Evolutionary conservation across 2,797 vertebrate genomes (phyloP).

Genomic region (Sarcophilus harrisii): DNA sequence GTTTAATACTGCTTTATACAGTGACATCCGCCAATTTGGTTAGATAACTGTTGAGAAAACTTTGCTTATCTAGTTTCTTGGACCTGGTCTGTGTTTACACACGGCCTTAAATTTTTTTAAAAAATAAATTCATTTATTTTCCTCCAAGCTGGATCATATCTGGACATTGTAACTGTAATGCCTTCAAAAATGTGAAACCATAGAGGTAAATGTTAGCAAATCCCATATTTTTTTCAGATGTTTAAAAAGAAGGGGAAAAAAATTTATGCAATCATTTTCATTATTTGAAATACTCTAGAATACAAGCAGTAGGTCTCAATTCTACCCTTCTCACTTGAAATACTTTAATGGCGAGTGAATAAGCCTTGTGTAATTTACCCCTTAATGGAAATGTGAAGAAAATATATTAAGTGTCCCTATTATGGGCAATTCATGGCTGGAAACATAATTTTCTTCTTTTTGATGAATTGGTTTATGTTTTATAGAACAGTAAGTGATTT

Average conservation of each 20-base stretch:
- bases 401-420: neutral
- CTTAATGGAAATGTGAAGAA: slow-evolving; percentile 10
- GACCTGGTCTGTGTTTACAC: neutral
- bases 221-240: neutral
- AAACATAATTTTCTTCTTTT: neutral
- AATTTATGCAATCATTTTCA: neutral
- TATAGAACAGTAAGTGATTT: neutral
- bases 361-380: slow-evolving; percentile 16
- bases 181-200: neutral
- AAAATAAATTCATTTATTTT: neutral
- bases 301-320: neutral
- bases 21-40: slow-evolving; percentile 22
- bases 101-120: neutral
- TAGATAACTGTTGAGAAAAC: neutral
- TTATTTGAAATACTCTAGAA: slow-evolving; percentile 28
- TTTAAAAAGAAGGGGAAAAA: slow-evolving; percentile 16
- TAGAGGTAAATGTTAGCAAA: neutral
- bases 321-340: neutral
- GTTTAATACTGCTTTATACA: slow-evolving; percentile 31
- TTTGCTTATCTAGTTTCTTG: neutral
- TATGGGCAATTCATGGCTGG: neutral
- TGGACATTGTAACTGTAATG: neutral
- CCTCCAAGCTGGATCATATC: neutral
- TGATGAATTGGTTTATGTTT: neutral
- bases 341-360: slow-evolving; percentile 9